phyloP scores from a whole-genome alignment of 2,888 invertebrate genomes.

The Cerastis rubricosa region DNA sequence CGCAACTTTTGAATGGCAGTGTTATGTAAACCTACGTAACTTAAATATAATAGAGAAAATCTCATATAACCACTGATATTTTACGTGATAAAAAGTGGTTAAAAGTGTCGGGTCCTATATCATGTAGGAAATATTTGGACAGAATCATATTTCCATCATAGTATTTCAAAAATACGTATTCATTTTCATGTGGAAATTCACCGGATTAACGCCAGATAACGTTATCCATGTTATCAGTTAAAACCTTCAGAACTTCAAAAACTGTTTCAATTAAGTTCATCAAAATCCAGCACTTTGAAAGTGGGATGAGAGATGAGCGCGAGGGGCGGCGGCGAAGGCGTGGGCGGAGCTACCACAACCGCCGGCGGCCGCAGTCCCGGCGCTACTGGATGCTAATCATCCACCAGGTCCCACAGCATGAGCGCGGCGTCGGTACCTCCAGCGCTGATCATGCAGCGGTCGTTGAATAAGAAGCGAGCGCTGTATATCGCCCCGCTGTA shows the following conservation, averaged over 20 bases:
- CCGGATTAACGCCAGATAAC: slow-evolving; percentile 21
- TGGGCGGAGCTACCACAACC: slow-evolving; percentile 84
- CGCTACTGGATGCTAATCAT: slow-evolving; percentile 92
- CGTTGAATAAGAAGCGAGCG: slow-evolving; percentile 96
- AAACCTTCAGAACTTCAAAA: slow-evolving; percentile 43
- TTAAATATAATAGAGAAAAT: slow-evolving; percentile 49
- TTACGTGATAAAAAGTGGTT: slow-evolving; percentile 47
- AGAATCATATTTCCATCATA: slow-evolving; percentile 16
- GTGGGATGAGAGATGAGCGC: slow-evolving; percentile 76
- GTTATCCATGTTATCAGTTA: slow-evolving; percentile 24
- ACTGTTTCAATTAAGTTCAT: slow-evolving; percentile 84
- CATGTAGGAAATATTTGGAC: slow-evolving; percentile 24
- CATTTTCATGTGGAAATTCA: slow-evolving; percentile 13
- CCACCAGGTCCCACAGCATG: slow-evolving; percentile 97
- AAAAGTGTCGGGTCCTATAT: slow-evolving; percentile 41
- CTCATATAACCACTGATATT: slow-evolving; percentile 37
- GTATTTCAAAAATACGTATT: slow-evolving; percentile 25
- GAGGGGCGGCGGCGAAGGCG: slow-evolving; percentile 83
- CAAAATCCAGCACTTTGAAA: slow-evolving; percentile 84
- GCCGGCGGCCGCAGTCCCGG: slow-evolving; percentile 81
- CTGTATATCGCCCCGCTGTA: slow-evolving; percentile 96
- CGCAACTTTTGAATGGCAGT: slow-evolving; percentile 81
- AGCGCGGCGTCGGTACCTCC: slow-evolving; percentile 97
- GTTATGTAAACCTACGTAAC: slow-evolving; percentile 63
- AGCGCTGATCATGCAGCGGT: slow-evolving; percentile 95